Percentiles rank a stretch among this genome's conserved stretches.
These are phyloP conservation scores for Dufourea novaeangliae DNA, from an alignment of 1,140 invertebrate genomes.

Conservation along the genomic window DNA sequence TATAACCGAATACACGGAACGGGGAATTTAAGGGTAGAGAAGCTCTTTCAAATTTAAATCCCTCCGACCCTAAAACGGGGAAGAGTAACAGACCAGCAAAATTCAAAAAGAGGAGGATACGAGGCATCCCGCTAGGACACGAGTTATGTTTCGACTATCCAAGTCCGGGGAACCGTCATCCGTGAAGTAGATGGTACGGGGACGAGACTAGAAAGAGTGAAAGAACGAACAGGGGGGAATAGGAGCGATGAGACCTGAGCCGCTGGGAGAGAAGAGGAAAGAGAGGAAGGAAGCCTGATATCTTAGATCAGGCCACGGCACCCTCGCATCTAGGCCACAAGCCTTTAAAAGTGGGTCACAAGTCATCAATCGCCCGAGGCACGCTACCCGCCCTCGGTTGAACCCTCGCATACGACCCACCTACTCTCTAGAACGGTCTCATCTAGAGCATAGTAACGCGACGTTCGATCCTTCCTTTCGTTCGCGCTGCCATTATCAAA, in stretches of 20 bases:
- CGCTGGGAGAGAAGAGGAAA: constrained; percentile 38
- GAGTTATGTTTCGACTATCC: constrained; percentile 1
- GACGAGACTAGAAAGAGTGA: constrained; percentile 18
- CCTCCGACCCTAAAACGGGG: background rate
- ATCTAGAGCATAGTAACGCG: constrained; percentile 38
- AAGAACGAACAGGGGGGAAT: constrained; percentile 4
- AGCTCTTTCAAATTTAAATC: background rate
- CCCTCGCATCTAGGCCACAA: constrained; percentile 72
- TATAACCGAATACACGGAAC: too few relatives aligned
- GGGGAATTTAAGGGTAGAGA: background rate
- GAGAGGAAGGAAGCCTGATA: constrained; percentile 61
- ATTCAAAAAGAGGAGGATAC: background rate
- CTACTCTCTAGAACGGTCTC: constrained; percentile 42
- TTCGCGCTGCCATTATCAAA: background rate
- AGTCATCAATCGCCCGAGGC: constrained; percentile 77
- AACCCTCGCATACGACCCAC: constrained; percentile 49
- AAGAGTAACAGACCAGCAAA: background rate
- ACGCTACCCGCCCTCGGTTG: constrained; percentile 57
- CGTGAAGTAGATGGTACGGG: constrained; percentile 21
- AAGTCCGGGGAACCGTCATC: constrained; percentile 24
- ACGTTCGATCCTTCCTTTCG: constrained; percentile 12
- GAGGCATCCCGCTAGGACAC: background rate
- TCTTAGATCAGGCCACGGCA: constrained; percentile 68
- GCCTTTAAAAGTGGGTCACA: constrained; percentile 74
- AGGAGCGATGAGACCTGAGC: constrained; percentile 35